Evolutionary conservation across 2,888 invertebrate genomes (phyloP), one percentile per base, ranked within the genome.

Genomic region (Calameuta pallipes): DNA sequence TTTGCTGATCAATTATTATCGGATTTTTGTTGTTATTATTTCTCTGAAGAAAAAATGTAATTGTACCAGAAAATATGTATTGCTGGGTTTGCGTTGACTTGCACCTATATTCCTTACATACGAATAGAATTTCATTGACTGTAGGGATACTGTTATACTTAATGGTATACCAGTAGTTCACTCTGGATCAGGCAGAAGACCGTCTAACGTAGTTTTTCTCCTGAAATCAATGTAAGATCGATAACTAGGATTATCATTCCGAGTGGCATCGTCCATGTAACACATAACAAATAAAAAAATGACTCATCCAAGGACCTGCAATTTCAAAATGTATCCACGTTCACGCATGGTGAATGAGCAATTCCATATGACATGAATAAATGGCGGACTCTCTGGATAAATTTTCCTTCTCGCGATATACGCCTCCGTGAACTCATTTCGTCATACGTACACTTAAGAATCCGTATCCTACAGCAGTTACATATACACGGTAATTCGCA

Each of bases 221-320:
- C 56, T 56, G 56, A 9, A 56, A 56, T 23, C 56, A 23, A 23
- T 56, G 23, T 77, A 79, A 86, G 86, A 85, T 85, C 85, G 83
- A 84, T 85, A 82, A 82, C 79, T 82, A 80, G 84, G 86, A 86
- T 86, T 85, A 86, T 84, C 83, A 83, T 85, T 83, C 82, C 84
- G 84, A 85, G 85, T 84, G 84, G 84, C 81, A 84, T 84, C 83
- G 85, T 85, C 85, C 86, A 82, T 85, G 85, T 86, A 86, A 86
- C 85, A 86, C 86, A 85, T 86, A 83, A 82, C 81, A 83, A 78
- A 82, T 81, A 84, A 82, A 86, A 86, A 86, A 82, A 79, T 70
- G 78, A 80, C 78, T 79, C 23, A 56, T 78, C 83, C 85, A 86
- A 86, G 86, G 86, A 83, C 84, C 83, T 81, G 77, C 82, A 83